These are phyloP conservation scores for Brachystomella parvula DNA, from an alignment of 1,140 invertebrate genomes.

Conservation along the genomic window DNA sequence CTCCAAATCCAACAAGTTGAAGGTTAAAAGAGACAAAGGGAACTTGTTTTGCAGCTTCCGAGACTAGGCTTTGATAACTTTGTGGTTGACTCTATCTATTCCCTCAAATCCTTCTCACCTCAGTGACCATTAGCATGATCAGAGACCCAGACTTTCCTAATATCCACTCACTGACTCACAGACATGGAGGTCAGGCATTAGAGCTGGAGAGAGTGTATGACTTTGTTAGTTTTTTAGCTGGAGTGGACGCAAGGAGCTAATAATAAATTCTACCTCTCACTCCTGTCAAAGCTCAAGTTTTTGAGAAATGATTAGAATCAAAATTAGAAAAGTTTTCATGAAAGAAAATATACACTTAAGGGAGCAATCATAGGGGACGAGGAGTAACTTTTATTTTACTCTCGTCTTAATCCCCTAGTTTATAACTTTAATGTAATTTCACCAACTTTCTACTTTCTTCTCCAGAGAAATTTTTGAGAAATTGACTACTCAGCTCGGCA, in stretches of 20 bases:
- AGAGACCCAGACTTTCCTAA: too few species aligned
- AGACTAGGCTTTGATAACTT: too few species aligned
- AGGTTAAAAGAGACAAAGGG: background rate
- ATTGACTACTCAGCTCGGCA: too few species aligned
- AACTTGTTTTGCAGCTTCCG: background rate
- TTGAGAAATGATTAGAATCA: conserved; percentile 11
- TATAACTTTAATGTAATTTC: conserved; percentile 10
- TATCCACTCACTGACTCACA: too few species aligned
- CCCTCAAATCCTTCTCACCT: too few species aligned
- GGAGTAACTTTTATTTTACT: conserved; percentile 1
- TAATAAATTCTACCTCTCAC: conserved; percentile 6
- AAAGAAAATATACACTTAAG: conserved; percentile 7
- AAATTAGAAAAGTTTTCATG: conserved; percentile 9
- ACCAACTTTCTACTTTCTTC: background rate
- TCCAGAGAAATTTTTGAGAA: background rate
- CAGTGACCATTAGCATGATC: too few species aligned
- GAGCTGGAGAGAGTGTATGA: background rate
- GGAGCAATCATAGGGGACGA: background rate
- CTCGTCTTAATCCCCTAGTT: conserved; percentile 9
- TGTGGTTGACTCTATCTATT: too few species aligned
- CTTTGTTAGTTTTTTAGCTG: background rate
- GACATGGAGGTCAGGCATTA: too few species aligned
- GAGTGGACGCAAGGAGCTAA: background rate
- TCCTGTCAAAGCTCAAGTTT: conserved; percentile 5
- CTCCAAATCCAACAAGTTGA: background rate